These are phyloP conservation scores for Eilema depressum DNA, from an alignment of 2,888 invertebrate genomes.

Conservation along the genomic window DNA sequence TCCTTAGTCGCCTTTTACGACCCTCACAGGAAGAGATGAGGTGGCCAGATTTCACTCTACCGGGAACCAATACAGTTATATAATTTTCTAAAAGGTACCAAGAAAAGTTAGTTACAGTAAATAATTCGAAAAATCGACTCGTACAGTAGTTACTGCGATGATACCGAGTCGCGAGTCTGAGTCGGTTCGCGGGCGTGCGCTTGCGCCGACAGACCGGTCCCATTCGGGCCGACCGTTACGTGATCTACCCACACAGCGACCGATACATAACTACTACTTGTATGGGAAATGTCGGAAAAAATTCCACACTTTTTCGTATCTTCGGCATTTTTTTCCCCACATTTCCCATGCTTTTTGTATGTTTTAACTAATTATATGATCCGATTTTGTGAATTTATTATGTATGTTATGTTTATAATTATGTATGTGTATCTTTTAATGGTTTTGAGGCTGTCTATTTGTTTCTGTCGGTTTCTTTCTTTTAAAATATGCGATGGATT, in stretches of 20 bases:
- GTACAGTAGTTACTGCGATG: constrained; percentile 4
- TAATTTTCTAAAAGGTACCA: too few relatives aligned
- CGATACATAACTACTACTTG: constrained; percentile 27
- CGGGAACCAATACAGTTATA: too few relatives aligned
- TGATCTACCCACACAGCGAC: constrained; percentile 51
- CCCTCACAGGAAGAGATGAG: too few relatives aligned
- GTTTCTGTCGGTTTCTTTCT: background rate
- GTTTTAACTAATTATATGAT: background rate
- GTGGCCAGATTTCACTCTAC: too few relatives aligned
- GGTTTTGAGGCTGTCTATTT: too few relatives aligned
- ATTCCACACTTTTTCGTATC: constrained; percentile 13
- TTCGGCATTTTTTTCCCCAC: background rate
- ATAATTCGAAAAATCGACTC: constrained; percentile 6
- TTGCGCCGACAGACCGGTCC: constrained; percentile 57
- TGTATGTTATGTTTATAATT: background rate
- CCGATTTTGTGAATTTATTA: background rate
- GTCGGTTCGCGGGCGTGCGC: constrained; percentile 17
- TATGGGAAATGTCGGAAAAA: constrained; percentile 41
- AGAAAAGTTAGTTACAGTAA: background rate
- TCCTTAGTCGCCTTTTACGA: too few relatives aligned
- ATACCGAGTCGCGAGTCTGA: background rate
- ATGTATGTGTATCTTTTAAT: background rate
- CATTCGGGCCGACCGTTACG: constrained; percentile 67
- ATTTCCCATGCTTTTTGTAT: background rate
- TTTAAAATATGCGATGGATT: background rate